Base-by-base conservation (phyloP, 1,140 invertebrate species). In the Drosophila eugracilis region DNA sequence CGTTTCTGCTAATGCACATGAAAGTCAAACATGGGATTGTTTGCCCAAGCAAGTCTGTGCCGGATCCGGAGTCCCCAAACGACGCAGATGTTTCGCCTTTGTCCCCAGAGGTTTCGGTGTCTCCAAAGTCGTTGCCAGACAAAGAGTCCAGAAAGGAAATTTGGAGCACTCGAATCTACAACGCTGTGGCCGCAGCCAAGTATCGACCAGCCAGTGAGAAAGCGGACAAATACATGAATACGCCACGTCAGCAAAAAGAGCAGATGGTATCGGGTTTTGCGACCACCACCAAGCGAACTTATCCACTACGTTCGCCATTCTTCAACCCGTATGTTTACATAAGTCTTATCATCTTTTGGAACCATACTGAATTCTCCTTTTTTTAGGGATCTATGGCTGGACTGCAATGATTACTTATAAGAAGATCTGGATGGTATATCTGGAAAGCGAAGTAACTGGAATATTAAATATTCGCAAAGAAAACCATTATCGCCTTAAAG, bases 301-400 rank as follows among this genome's bases (percentile, higher is more conserved):
- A 81, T 26, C 37, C 72, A 4, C 41, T 41, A 12, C 78, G 78
- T 17, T 80, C 78, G 7, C 78, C 78, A 0, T 73, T 58, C 34
- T 81, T 75, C 14, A 81, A 81, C 69, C 78, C 78, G 78, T 80
- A 81, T 32, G 78, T 81, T 28, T 12, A 34, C 7, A 41, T 30
- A 28, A 5, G 6, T 14, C 19, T 47, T 52, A 32, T 52, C 28
- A 37, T 36, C 21, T 0, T 22, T 10, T 14, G 14, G 30, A 34
- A n/a, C 3, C 30, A 12, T 30, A 14, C 49, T 55, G 30, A 59
- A 22, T 54, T 34, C 4, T 39, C n/a, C 48, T 14, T 53, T 54
- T 74, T 78, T 49, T 34, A 78, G 75, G 9, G 77, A 78, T 39
- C 75, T 78, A 19, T 78, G 75, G 75, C 21, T 78, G 41, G 37